These are phyloP conservation scores for Lepetodrilus schrolli DNA, from an alignment of 2,888 invertebrate genomes.

Conservation along the genomic window DNA sequence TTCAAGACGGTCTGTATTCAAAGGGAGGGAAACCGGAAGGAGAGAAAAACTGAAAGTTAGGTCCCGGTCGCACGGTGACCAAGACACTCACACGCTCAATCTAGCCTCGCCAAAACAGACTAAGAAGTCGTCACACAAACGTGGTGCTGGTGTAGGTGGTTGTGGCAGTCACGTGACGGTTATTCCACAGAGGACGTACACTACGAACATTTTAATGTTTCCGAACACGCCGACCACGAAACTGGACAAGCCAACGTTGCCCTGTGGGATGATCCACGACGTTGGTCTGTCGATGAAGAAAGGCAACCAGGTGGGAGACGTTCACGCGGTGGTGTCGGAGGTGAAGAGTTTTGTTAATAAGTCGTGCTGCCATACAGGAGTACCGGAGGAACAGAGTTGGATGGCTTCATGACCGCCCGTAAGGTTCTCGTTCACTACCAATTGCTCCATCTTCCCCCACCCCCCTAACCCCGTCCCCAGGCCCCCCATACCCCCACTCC, in stretches of 20 bases:
- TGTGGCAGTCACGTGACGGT: not conserved
- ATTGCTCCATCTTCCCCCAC: no score
- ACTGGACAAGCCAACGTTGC: not conserved
- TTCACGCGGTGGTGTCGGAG: slow-evolving; percentile 31
- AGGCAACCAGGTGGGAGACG: slow-evolving; percentile 24
- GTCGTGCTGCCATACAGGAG: slow-evolving; percentile 40
- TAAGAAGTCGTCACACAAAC: slow-evolving; percentile 2
- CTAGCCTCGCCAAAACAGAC: slow-evolving; percentile 29
- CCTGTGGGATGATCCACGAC: not conserved
- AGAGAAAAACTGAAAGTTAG: not conserved
- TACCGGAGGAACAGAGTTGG: slow-evolving; percentile 40
- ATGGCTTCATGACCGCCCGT: slow-evolving; percentile 31
- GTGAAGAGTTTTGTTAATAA: slow-evolving; percentile 42
- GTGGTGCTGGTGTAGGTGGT: no score
- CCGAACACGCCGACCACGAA: not conserved
- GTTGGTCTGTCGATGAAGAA: not conserved
- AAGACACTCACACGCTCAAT: slow-evolving; percentile 27
- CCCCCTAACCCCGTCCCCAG: no score
- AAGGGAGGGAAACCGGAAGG: slow-evolving; percentile 21
- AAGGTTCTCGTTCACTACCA: no score
- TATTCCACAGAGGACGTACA: slow-evolving; percentile 20
- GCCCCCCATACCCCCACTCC: not conserved
- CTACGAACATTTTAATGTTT: slow-evolving; percentile 20
- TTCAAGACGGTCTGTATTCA: slow-evolving; percentile 12
- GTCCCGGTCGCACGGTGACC: slow-evolving; percentile 24